Evolutionary conservation across 2,113 vertebrate genomes (phyloP).

Genomic region (Polypterus senegalus): DNA sequence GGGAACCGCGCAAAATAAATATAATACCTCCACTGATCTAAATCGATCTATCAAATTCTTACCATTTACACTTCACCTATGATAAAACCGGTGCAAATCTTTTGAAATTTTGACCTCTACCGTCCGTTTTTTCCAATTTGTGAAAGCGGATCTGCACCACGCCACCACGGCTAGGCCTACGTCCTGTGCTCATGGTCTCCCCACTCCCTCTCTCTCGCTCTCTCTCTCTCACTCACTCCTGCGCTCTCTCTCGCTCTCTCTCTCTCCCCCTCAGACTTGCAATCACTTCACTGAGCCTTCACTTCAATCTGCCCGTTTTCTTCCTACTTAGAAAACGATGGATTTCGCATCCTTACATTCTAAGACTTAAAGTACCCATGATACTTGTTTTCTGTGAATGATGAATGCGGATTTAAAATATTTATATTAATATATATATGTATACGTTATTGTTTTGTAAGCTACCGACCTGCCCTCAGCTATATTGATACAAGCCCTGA

Average conservation of each 20-base stretch:
- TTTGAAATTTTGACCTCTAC: slow-evolving; percentile 31
- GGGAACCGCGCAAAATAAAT: slow-evolving; percentile 23
- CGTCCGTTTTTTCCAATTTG: slow-evolving; percentile 41
- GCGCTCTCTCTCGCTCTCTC: no score
- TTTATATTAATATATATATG: not conserved
- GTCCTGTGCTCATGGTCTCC: slow-evolving; percentile 54
- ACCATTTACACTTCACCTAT: slow-evolving; percentile 46
- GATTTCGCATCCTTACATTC: no score
- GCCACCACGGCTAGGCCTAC: slow-evolving; percentile 54
- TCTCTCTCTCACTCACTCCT: no score
- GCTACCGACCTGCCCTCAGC: slow-evolving; percentile 47
- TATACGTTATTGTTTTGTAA: slow-evolving; percentile 28
- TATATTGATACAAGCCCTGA: slow-evolving; percentile 47
- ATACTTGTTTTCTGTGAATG: no score
- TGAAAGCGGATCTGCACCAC: slow-evolving; percentile 54
- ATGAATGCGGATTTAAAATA: no score
- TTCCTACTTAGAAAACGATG: no score
- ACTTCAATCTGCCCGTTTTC: no score
- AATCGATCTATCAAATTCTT: slow-evolving; percentile 37
- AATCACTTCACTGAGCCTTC: slow-evolving; percentile 44
- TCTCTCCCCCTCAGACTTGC: slow-evolving; percentile 25
- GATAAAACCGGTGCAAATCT: slow-evolving; percentile 19
- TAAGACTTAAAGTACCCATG: no score
- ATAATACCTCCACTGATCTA: not conserved
- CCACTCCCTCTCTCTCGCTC: no score